Evolutionary conservation across 2,888 invertebrate genomes (phyloP), one percentile per base, ranked within the genome.

Genomic region (Apodemia duryi): DNA sequence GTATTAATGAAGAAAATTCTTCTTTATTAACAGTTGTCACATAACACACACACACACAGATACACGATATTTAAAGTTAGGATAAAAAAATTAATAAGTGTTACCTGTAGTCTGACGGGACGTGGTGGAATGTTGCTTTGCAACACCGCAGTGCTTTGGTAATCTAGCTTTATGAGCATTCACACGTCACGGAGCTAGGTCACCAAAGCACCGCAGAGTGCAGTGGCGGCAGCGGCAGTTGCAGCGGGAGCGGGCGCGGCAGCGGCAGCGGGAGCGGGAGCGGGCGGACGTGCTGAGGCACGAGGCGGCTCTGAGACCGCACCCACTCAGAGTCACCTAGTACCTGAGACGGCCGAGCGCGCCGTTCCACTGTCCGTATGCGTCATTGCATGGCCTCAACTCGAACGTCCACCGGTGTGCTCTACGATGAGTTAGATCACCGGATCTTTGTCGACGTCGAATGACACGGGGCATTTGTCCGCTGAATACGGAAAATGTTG

Each of bases 81-180:
- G 43, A 43, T 11, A 43, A 43, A 13, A 43, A 43, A 43, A 11
- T 35, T 3, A 11, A 11, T 11, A 11, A 3, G 11, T 11, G 43
- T 43, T 43, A 43, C 43, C 43, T 43, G 43, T 5, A 5, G 43
- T 5, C 43, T 11, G 43, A 13, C 4, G 11, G 1, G 11, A 2
- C 11, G 43, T 3, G 11, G 43, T 13, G 43, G 11, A 46, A 41
- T 64, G 78, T 52, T 62, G 77, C 70, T 28, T 29, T 62, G 78
- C 79, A 71, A 67, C 80, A 77, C 74, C 87, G 86, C 93, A 92
- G 91, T 96, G 96, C 96, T 96, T 96, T 97, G 97, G 97, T 96
- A 96, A 96, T 96, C 95, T 96, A 97, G 96, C 97, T 97, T 96
- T 96, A 97, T 96, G 96, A 96, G 93, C 92, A 80, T 89, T 86